Evolutionary conservation across 2,113 vertebrate species (phyloP).

Genomic region (Rhombomys opimus): DNA sequence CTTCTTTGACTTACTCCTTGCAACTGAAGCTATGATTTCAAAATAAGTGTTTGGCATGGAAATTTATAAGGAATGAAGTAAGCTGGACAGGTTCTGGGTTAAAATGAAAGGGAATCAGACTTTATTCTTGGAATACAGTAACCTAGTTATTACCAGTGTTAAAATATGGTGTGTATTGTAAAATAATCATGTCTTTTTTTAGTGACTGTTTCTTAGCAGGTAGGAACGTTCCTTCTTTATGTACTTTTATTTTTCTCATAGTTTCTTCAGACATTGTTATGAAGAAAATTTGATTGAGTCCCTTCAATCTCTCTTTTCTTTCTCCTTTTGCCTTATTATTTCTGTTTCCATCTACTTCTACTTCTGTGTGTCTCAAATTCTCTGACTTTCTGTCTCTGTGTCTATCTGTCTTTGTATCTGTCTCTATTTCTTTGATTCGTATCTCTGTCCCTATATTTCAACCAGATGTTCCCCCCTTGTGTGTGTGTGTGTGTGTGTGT

Average conservation of each 20-base stretch:
- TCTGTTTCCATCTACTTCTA: not conserved
- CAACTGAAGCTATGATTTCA: conserved; percentile 27
- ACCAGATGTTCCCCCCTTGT: no score
- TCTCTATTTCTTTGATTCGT: not conserved
- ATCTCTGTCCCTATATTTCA: not conserved
- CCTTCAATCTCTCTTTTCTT: not conserved
- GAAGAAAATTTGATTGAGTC: not conserved
- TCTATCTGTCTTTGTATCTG: not conserved
- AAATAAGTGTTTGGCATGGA: not conserved
- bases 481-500: not conserved
- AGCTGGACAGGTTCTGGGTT: not conserved
- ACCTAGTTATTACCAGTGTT: not conserved
- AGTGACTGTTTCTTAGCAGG: not conserved
- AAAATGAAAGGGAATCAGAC: not conserved
- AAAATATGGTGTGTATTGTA: not conserved
- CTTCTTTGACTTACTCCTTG: not conserved
- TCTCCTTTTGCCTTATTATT: not conserved
- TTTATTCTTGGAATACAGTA: conserved; percentile 30
- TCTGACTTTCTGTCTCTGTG: not conserved
- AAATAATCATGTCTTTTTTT: not conserved
- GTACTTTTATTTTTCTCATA: not conserved
- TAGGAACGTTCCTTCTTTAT: not conserved
- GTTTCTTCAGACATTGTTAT: not conserved
- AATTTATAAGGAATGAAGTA: not conserved
- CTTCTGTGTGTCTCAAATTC: not conserved